A percentile compares a stretch with the other conserved stretches of the same genome.
These are phyloP conservation scores for Heterotilapia buettikoferi DNA, from an alignment of 2,113 vertebrate genomes.

Conservation along the genomic window DNA sequence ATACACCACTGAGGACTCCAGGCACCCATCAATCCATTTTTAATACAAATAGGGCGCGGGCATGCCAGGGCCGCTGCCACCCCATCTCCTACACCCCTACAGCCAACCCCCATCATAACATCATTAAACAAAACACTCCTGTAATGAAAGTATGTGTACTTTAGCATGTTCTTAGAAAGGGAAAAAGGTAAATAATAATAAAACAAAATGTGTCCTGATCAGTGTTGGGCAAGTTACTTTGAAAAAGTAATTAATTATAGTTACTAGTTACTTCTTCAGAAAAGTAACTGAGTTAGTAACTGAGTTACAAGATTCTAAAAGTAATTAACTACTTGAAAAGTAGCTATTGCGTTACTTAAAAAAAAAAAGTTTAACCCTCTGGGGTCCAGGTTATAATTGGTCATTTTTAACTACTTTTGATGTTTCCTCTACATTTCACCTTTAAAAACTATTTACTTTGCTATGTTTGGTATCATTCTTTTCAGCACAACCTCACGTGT, in stretches of 20 bases:
- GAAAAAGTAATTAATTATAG: background rate
- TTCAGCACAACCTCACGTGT: background rate
- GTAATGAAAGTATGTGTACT: background rate
- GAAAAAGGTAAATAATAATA: rapidly evolving
- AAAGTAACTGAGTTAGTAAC: background rate
- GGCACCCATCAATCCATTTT: background rate
- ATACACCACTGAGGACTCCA: background rate
- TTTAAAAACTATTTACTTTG: background rate
- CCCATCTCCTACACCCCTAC: background rate
- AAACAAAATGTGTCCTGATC: background rate
- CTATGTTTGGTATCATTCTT: background rate
- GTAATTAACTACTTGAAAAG: background rate
- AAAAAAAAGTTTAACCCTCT: background rate
- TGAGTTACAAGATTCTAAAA: background rate
- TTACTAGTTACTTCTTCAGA: background rate
- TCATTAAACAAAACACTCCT: background rate
- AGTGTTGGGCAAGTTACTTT: background rate
- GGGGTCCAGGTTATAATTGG: rapidly evolving
- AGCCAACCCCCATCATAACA: background rate
- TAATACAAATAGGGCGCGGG: background rate
- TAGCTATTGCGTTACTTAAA: rapidly evolving
- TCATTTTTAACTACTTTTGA: background rate
- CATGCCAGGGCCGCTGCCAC: background rate
- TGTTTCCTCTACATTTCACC: background rate
- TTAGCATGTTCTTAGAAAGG: background rate